Evolutionary conservation across 2,113 vertebrate genomes (phyloP), one percentile per base, ranked within the genome.

Genomic region (Strix uralensis): DNA sequence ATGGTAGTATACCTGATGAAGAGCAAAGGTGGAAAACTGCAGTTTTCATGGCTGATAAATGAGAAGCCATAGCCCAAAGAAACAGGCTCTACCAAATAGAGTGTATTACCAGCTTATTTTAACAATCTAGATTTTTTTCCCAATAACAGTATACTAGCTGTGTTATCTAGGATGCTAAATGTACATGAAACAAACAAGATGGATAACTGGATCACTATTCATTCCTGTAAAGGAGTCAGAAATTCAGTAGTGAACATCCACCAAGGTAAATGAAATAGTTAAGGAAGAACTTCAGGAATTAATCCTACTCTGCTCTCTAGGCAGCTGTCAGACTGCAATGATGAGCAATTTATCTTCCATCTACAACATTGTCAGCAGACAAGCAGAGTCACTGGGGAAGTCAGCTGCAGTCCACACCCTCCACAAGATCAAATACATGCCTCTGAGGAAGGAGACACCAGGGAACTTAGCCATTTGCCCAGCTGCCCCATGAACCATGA

Each of bases 281-380:
- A 97, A 95, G 44, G 36, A 65, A 92, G 40, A 86, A 86, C 52
- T 94, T 89, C 27, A 74, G 69, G 57, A 86, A 95, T 93, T 79
- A 91, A 91, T 92, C 66, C 65, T 29, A 14, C 25, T 62, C 83
- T 44, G 36, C 74, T 94, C 84, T 85, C 84, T 36, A 95, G 55
- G 78, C 91, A 97, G 78, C 91, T 95, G 94, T 92, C 95, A 94
- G 82, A 84, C 75, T 75, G 91, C 58, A 81, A 91, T 90, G 91
- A 97, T 77, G 89, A 95, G 86, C 86, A 85, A 94, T 95, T 97
- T 95, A 92, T 96, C 95, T 95, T 91, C 78, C 66, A 59, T 79
- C 78, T 85, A 46, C 52, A 92, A 80, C 58, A 59, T 38, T 38
- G 58, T 27, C 91, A 73, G 94, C 81, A 90, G 89, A 88, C 78